A percentile compares a stretch with the other conserved stretches of the same genome.
phyloP scores from a whole-genome alignment of 2,888 invertebrate species.

The Drosophila barbarae region DNA sequence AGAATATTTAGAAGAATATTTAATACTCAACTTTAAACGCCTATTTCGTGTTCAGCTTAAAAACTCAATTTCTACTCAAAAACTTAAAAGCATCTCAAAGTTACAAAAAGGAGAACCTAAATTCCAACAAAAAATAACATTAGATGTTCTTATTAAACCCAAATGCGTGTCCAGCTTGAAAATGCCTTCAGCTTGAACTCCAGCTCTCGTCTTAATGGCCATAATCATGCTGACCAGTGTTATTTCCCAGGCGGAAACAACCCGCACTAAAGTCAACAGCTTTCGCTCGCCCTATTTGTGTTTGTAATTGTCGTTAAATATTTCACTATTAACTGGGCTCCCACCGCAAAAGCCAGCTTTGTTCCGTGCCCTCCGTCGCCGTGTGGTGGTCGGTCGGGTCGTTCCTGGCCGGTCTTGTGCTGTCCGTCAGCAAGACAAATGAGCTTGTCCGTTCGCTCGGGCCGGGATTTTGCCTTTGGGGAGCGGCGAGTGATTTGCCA shows the following conservation, averaged over 20 bases:
- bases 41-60: no score
- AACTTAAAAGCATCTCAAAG: background rate
- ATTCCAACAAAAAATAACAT: background rate
- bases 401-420: background rate
- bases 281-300: constrained; percentile 26
- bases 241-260: constrained; percentile 13
- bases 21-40: no score
- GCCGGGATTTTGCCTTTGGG: constrained; percentile 26
- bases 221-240: constrained; percentile 7
- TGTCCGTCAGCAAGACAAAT: constrained; percentile 51
- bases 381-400: constrained; percentile 1
- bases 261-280: constrained; percentile 13
- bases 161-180: background rate
- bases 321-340: constrained; percentile 47
- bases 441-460: constrained; percentile 38
- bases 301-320: constrained; percentile 64
- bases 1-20: no score
- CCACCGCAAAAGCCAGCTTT: constrained; percentile 21
- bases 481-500: constrained; percentile 41
- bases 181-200: background rate
- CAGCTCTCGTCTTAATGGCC: background rate
- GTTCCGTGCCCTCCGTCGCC: background rate
- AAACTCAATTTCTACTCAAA: no score
- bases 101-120: background rate
- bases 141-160: background rate